Evolutionary conservation across 2,888 invertebrate species (phyloP).

Genomic region (Campopleginae sp.): DNA sequence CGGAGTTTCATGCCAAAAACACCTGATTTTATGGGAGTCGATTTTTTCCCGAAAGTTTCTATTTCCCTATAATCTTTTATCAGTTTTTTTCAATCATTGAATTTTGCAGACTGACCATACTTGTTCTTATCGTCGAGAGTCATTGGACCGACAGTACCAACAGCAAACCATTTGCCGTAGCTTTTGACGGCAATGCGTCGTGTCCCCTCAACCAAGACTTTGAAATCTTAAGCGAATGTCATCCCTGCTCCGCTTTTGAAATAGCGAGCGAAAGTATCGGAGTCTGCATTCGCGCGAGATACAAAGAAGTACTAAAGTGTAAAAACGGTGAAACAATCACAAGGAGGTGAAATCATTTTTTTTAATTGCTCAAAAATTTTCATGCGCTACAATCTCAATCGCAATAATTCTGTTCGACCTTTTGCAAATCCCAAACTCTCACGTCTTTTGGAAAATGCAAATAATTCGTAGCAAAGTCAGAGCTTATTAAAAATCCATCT

Average conservation of each 20-base stretch:
- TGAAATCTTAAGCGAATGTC: constrained; percentile 90
- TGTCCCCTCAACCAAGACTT: constrained; percentile 91
- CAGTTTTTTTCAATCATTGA: background rate
- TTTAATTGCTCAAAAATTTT: constrained; percentile 32
- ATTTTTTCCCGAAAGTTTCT: background rate
- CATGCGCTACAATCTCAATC: constrained; percentile 26
- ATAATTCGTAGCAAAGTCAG: background rate
- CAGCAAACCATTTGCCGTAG: constrained; percentile 87
- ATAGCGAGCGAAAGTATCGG: constrained; percentile 92
- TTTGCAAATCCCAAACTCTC: background rate
- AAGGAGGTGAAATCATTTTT: constrained; percentile 86
- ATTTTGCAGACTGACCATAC: constrained; percentile 89
- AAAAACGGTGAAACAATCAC: constrained; percentile 92
- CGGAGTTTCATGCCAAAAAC: background rate
- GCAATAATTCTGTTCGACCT: background rate
- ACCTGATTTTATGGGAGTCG: background rate
- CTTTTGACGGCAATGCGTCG: constrained; percentile 90
- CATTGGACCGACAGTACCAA: constrained; percentile 88
- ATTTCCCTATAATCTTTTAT: background rate
- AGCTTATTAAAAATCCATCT: no score
- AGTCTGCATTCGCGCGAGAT: constrained; percentile 93
- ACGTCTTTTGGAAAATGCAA: background rate
- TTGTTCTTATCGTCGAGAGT: constrained; percentile 93
- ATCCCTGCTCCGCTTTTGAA: constrained; percentile 95
- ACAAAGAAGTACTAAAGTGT: constrained; percentile 93